A percentile compares a stretch with the other conserved stretches of the same genome.
Conservation (phyloP, 2,797 vertebrate species). For the Xiphophorus birchmanni region DNA sequence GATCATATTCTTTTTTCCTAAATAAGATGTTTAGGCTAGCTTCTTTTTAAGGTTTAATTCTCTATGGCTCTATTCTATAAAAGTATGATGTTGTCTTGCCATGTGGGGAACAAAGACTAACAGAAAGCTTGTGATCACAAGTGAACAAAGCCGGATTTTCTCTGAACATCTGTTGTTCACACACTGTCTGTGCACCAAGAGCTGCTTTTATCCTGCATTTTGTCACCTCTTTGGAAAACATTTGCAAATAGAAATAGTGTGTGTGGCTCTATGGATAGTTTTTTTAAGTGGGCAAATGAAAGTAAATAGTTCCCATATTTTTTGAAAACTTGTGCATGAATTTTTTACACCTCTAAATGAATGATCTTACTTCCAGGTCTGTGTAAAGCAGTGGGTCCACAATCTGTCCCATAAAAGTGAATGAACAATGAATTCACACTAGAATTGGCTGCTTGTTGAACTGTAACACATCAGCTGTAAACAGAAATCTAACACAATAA, state of each 20-base stretch:
- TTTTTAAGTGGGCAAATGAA: background rate
- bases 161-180: conserved; percentile 12
- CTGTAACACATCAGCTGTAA: conserved; percentile 8
- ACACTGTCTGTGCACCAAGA: background rate
- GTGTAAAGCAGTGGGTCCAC: conserved; percentile 3
- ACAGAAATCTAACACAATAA: background rate
- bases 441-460: conserved; percentile 19
- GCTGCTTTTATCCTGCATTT: conserved; percentile 1
- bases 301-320: background rate
- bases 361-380: conserved; percentile 24
- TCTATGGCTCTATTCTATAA: background rate
- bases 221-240: background rate
- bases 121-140: conserved; percentile 8
- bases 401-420: conserved; percentile 24
- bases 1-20: conserved; percentile 1
- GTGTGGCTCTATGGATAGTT: background rate
- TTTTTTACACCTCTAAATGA: conserved; percentile 1
- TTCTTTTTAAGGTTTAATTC: background rate
- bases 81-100: background rate
- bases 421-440: conserved; percentile 24
- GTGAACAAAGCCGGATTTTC: conserved; percentile 4
- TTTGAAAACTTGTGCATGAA: conserved; percentile 2
- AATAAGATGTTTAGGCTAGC: background rate
- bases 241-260: background rate
- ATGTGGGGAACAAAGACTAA: conserved; percentile 10